phyloP scores from a whole-genome alignment of 2,113 vertebrate genomes.

The Piaya cayana region DNA sequence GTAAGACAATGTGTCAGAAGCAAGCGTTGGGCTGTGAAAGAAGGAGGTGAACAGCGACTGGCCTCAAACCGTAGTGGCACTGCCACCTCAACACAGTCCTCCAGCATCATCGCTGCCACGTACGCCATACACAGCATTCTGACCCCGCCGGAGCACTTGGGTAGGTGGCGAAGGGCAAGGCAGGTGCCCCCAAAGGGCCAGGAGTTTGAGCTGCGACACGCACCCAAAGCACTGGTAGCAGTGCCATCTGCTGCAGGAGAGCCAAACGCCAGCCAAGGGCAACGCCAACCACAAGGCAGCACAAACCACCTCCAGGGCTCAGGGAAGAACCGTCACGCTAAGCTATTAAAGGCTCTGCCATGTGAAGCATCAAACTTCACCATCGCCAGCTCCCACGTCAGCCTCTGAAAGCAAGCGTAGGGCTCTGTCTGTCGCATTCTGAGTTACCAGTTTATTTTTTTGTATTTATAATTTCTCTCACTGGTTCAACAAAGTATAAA shows the following conservation, averaged over 20 bases:
- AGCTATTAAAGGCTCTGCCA: neutral
- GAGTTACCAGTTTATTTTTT: neutral
- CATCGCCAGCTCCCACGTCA: neutral
- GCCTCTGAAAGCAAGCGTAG: neutral
- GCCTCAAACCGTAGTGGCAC: neutral
- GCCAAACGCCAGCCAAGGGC: neutral
- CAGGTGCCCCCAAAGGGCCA: accelerated
- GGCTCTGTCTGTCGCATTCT: neutral
- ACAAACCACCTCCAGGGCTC: accelerated
- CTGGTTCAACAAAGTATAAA: neutral
- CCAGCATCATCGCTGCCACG: accelerated
- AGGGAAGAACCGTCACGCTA: accelerated
- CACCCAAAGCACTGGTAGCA: too few species aligned
- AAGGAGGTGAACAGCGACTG: neutral
- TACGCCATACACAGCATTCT: accelerated
- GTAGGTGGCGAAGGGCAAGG: neutral
- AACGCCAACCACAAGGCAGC: accelerated
- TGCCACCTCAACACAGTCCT: neutral
- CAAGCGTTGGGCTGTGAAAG: neutral
- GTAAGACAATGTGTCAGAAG: neutral
- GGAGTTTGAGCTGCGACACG: accelerated
- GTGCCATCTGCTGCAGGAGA: neutral
- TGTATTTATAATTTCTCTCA: neutral
- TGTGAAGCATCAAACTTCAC: neutral
- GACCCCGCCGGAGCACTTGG: neutral